These are phyloP conservation scores for Lagodon rhomboides DNA, from an alignment of 2,797 vertebrate species.

Conservation along the genomic window DNA sequence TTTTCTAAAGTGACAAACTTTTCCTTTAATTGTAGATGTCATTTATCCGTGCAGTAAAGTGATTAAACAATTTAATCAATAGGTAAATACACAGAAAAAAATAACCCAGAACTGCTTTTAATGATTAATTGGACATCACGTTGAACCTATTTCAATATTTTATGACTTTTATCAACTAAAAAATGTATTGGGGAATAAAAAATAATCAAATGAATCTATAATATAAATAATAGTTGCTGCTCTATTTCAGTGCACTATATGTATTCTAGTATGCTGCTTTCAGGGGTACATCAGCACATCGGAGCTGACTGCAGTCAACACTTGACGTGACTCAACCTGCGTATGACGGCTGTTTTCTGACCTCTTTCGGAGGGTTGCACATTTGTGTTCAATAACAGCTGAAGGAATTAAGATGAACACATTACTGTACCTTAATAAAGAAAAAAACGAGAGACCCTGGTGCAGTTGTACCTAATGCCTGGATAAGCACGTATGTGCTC, in stretches of 20 bases:
- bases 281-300: conserved; percentile 10
- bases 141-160: neutral
- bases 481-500: conserved; percentile 46
- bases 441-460: conserved; percentile 1
- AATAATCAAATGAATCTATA: neutral
- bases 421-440: conserved; percentile 53
- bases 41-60: neutral
- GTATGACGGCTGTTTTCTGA: conserved; percentile 70
- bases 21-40: neutral
- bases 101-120: neutral
- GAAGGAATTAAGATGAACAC: conserved; percentile 52
- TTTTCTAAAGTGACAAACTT: neutral
- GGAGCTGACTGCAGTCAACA: conserved; percentile 47
- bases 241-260: neutral
- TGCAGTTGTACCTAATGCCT: conserved; percentile 36
- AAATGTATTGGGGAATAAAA: neutral
- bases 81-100: neutral
- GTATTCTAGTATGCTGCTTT: conserved; percentile 16
- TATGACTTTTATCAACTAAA: neutral
- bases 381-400: conserved; percentile 65
- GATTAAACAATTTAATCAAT: neutral
- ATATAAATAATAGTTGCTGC: neutral
- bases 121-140: neutral
- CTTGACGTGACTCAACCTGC: conserved; percentile 46
- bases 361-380: conserved; percentile 80